Conservation (phyloP, 2,888 invertebrate genomes). For the Drosophila nr. fundita region DNA sequence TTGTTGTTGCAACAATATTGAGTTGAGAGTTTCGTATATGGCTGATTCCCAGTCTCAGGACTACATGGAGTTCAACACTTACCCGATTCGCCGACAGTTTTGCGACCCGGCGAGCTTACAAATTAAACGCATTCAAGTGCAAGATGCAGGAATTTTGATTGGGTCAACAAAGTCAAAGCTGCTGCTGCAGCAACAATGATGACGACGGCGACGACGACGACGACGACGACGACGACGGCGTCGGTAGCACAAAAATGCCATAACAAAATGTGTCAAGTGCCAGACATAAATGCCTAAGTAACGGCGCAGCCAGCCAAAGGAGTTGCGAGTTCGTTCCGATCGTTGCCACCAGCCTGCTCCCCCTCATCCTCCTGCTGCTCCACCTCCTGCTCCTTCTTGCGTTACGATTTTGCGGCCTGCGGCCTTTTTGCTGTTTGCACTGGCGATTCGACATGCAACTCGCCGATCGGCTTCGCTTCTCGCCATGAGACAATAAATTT, state of each 20-base stretch:
- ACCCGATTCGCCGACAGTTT: conserved; percentile 1
- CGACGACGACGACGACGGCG: conserved; percentile 25
- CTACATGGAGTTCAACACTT: conserved; percentile 35
- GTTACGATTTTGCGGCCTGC: conserved; percentile 27
- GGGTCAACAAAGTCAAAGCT: conserved; percentile 71
- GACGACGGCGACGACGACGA: conserved; percentile 23
- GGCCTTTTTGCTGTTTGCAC: conserved; percentile 62
- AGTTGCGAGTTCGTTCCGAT: conserved; percentile 9
- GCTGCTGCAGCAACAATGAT: not conserved
- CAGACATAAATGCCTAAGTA: conserved; percentile 80
- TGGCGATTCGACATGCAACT: conserved; percentile 68
- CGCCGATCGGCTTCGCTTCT: conserved; percentile 36
- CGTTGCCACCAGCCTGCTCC: not conserved
- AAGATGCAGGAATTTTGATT: conserved; percentile 78
- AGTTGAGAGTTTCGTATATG: not conserved
- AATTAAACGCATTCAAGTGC: conserved; percentile 81
- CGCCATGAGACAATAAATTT: conserved; percentile 75
- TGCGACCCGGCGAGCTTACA: conserved; percentile 60
- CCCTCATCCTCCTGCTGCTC: not conserved
- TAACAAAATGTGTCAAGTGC: conserved; percentile 82
- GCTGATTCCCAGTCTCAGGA: conserved; percentile 15
- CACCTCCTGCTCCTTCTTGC: not conserved
- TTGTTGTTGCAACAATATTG: not conserved
- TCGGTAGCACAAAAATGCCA: conserved; percentile 79
- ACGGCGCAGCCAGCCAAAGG: conserved; percentile 50